Percentiles rank a stretch among this genome's conserved stretches.
Evolutionary conservation across 2,888 invertebrate species (phyloP).

Genomic region (Cryptus viduatorius): DNA sequence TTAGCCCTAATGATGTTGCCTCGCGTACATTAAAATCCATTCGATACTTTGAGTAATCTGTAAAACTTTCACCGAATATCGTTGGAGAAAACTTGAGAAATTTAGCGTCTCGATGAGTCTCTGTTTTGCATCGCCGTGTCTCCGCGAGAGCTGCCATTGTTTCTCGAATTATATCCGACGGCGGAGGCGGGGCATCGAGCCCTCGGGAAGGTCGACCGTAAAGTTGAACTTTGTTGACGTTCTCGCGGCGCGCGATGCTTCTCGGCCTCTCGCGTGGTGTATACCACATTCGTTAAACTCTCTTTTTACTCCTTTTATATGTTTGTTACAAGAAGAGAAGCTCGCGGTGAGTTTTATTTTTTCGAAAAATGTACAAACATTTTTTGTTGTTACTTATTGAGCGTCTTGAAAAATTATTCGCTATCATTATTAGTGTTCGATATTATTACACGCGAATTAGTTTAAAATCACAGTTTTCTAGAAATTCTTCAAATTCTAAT

Average conservation of each 20-base stretch:
- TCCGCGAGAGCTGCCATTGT: slow-evolving; percentile 79
- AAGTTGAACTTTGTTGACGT: slow-evolving; percentile 50
- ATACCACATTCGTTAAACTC: slow-evolving; percentile 35
- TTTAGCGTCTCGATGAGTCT: background rate
- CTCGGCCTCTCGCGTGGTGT: slow-evolving; percentile 3
- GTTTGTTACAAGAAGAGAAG: background rate
- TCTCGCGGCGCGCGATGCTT: slow-evolving; percentile 56
- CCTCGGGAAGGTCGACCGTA: slow-evolving; percentile 82
- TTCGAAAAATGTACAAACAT: background rate
- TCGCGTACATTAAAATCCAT: background rate
- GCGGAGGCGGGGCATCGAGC: slow-evolving; percentile 82
- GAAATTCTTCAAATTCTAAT: background rate
- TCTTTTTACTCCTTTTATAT: background rate
- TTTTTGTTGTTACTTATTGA: background rate
- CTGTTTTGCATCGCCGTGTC: background rate
- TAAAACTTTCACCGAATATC: background rate
- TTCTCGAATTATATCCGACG: slow-evolving; percentile 79
- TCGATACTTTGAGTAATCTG: background rate
- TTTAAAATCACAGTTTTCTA: background rate
- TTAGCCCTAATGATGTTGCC: background rate
- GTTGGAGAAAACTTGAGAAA: background rate
- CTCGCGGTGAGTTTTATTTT: background rate
- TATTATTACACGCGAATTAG: background rate
- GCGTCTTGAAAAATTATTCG: background rate
- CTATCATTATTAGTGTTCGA: background rate